Base-by-base conservation (phyloP, 2,888 invertebrate species). In the Ectobius pallidus region DNA sequence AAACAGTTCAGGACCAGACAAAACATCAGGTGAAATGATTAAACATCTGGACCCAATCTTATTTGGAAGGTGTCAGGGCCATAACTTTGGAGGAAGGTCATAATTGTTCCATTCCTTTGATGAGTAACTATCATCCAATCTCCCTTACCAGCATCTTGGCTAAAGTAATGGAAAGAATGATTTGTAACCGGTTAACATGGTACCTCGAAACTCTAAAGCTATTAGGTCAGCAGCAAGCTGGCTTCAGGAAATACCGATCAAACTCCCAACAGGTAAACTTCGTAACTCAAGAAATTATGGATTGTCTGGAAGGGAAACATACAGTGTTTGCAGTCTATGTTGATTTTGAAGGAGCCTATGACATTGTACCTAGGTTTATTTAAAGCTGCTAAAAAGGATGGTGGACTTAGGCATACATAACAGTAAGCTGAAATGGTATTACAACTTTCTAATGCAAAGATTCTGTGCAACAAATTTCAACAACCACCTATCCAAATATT, bases 181-280 rank as follows among this genome's bases (percentile, higher is more conserved):
- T 46, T n/a, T 46, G 46, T n/a, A 46, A 46, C 46, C n/a, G 11
- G 46, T n/a, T 46, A 14, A 46, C 46, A 46, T 46, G 16, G 46
- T 46, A 14, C 18, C 46, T 46, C n/a, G 46, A 46, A 46, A 46
- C 46, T n/a, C 46, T 14, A 46, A 7, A 46, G 7, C 4, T 46
- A 46, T 14, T 46, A 14, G n/a, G 3, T 4, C 46, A 46, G n/a
- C 9, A 46, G n/a, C 46, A 46, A 46, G 39, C 46, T n/a, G n/a
- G 18, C 46, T 46, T 46, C n/a, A 46, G 46, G n/a, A 46, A 46
- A 46, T 46, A 46, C 46, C 58, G 4, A 22, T 58, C 76, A 76
- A 75, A 71, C 75, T 81, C 77, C 78, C 46, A 30, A n/a, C 61
- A 32, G 30, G 25, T 34, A n/a, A n/a, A 4, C 14, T 14, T 7